Evolutionary conservation across 2,113 vertebrate species (phyloP).

Genomic region (Diphyllodes magnificus): DNA sequence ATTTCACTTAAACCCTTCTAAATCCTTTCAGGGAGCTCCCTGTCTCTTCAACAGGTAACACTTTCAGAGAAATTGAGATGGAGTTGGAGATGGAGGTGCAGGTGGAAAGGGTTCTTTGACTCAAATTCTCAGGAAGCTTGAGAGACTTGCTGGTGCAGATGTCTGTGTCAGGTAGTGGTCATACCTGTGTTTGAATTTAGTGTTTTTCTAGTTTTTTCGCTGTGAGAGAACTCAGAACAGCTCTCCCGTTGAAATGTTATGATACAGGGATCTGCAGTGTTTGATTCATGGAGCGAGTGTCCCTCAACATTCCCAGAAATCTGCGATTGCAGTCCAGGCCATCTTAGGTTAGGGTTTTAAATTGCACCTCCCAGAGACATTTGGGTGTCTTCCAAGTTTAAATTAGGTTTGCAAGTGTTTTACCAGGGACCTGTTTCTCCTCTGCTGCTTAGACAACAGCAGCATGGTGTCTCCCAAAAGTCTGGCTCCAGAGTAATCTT

Average conservation of each 20-base stretch:
- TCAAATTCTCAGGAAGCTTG: not conserved
- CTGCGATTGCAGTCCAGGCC: not conserved
- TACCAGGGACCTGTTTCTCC: not conserved
- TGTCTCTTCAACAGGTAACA: not conserved
- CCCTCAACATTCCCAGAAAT: slow-evolving; percentile 34
- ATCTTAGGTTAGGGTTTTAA: slow-evolving; percentile 21
- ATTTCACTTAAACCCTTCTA: not conserved
- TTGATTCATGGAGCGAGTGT: not conserved
- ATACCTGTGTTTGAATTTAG: not conserved
- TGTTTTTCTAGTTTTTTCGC: not conserved
- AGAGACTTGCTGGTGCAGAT: not conserved
- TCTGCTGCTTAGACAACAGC: not conserved
- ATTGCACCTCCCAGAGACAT: not conserved
- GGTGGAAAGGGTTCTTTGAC: not conserved
- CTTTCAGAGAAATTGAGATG: not conserved
- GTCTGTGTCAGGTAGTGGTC: not conserved
- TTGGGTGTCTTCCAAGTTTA: slow-evolving; percentile 38
- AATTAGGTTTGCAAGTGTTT: slow-evolving; percentile 25
- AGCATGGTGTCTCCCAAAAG: not conserved
- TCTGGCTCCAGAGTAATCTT: slow-evolving; percentile 20
- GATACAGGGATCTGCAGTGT: not conserved
- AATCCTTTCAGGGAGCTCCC: not conserved
- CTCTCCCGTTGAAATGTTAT: not conserved
- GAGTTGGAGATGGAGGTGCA: not conserved
- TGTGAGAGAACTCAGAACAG: not conserved